Conservation (phyloP, 2,797 vertebrate genomes). For the Paratrypauchen microcephalus region DNA sequence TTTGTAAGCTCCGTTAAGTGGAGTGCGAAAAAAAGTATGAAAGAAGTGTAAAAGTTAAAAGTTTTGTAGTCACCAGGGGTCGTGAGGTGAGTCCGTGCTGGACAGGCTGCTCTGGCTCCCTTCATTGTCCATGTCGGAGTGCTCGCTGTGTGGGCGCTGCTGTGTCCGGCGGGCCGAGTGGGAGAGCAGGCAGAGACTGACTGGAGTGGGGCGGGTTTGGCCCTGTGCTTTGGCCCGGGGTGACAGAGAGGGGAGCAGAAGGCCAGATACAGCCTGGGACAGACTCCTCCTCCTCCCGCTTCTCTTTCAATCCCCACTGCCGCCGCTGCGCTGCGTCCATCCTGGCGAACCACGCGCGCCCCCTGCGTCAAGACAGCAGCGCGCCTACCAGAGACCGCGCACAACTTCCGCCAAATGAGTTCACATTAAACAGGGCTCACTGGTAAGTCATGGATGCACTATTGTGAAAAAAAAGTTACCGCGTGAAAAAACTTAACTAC, state of each 20-base stretch:
- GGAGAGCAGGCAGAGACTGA: conserved; percentile 70
- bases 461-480: background rate
- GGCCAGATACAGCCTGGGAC: conserved; percentile 75
- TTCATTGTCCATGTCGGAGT: conserved; percentile 92
- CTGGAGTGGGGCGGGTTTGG: conserved; percentile 73
- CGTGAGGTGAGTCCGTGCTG: conserved; percentile 94
- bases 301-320: conserved; percentile 25
- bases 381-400: fast-evolving
- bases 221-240: conserved; percentile 60
- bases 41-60: conserved; percentile 24
- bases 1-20: conserved; percentile 40
- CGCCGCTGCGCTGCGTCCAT: conserved; percentile 41
- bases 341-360: conserved; percentile 30
- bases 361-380: background rate
- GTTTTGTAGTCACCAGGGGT: conserved; percentile 86
- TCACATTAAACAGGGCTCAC: conserved; percentile 35
- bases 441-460: background rate
- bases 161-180: conserved; percentile 75
- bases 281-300: conserved; percentile 77
- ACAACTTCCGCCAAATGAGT: conserved; percentile 29
- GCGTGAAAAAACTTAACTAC: background rate
- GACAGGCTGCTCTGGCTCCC: conserved; percentile 94
- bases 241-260: conserved; percentile 78
- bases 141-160: conserved; percentile 50
- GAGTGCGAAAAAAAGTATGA: conserved; percentile 31